phyloP scores from a whole-genome alignment of 1,140 invertebrate species.

The Melanaphis sacchari region DNA sequence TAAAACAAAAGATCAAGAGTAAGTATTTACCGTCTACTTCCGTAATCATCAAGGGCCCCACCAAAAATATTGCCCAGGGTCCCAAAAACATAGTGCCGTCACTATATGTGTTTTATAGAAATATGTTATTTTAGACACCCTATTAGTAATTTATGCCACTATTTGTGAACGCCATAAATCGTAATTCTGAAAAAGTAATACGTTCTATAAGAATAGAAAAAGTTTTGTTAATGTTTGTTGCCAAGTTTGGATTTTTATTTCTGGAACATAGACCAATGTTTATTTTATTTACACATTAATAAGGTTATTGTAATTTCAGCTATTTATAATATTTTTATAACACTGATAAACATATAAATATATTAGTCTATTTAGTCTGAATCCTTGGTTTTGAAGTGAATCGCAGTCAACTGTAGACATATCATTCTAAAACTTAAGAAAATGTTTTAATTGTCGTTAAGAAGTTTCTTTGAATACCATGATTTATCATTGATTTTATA shows the following conservation, averaged over 20 bases:
- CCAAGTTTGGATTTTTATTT: not conserved
- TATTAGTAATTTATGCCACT: not conserved
- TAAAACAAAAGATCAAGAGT: no score
- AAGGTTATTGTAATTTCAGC: not conserved
- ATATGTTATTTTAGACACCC: not conserved
- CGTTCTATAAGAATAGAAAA: not conserved
- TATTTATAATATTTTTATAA: no score
- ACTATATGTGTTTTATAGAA: not conserved
- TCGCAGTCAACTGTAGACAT: not conserved
- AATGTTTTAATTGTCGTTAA: not conserved
- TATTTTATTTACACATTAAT: not conserved
- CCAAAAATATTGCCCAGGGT: no score
- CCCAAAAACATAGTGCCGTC: no score
- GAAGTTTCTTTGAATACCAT: not conserved
- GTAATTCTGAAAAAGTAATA: not conserved
- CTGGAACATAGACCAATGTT: not conserved
- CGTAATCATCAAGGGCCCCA: no score
- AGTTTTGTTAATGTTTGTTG: not conserved
- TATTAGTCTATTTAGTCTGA: no score
- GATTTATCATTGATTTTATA: not conserved
- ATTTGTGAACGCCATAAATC: not conserved
- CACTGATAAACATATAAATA: no score
- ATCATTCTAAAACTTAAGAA: not conserved
- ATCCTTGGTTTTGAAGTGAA: not conserved
- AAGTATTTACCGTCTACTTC: no score